Percentiles rank a stretch among this genome's conserved stretches.
These are phyloP conservation scores for Calephelis virginiensis DNA, from an alignment of 1,140 invertebrate species.

Conservation along the genomic window DNA sequence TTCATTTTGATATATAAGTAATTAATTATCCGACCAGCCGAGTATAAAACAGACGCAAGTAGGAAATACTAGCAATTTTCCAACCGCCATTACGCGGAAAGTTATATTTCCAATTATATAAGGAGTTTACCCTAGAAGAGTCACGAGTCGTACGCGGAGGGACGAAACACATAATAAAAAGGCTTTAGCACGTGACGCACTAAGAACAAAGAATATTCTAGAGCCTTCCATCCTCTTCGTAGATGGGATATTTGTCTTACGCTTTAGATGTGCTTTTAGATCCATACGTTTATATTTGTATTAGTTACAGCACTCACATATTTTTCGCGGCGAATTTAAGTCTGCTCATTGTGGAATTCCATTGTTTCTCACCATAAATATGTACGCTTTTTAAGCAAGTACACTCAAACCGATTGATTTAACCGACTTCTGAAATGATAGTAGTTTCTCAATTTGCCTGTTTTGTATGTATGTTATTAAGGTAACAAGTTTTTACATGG, in stretches of 20 bases:
- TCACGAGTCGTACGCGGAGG: slow-evolving; percentile 6
- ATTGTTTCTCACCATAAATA: too few species aligned
- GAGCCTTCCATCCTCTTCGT: slow-evolving; percentile 43
- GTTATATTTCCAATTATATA: slow-evolving; percentile 10
- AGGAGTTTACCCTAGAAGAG: slow-evolving; percentile 4
- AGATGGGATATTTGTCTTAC: slow-evolving; percentile 13
- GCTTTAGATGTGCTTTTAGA: slow-evolving; percentile 11
- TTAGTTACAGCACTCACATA: neutral
- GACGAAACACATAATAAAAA: slow-evolving; percentile 37
- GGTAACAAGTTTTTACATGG: too few species aligned
- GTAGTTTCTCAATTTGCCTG: too few species aligned
- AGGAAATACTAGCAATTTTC: slow-evolving; percentile 7
- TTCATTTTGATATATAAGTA: too few species aligned
- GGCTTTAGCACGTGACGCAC: slow-evolving; percentile 56
- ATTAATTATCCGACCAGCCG: too few species aligned
- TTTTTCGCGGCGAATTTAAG: too few species aligned
- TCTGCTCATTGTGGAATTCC: too few species aligned
- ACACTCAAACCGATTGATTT: too few species aligned
- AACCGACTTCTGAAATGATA: too few species aligned
- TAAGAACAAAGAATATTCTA: slow-evolving; percentile 61
- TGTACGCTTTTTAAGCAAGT: too few species aligned
- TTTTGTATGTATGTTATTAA: too few species aligned
- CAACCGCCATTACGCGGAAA: neutral
- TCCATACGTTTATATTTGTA: neutral
- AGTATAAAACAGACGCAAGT: neutral